Evolutionary conservation across 2,888 invertebrate genomes (phyloP).

Genomic region (Melieria omissa): DNA sequence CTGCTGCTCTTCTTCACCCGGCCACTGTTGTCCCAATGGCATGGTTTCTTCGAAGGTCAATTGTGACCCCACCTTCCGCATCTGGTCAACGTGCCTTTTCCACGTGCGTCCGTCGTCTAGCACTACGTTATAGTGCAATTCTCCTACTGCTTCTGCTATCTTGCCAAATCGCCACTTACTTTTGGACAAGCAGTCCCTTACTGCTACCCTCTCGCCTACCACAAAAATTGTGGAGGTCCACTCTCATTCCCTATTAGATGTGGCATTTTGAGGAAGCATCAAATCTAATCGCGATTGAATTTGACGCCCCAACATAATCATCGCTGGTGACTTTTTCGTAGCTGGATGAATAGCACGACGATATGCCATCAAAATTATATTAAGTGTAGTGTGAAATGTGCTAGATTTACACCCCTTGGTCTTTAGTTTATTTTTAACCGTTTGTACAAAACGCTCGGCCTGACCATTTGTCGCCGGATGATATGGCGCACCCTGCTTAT

Average conservation of each 20-base stretch:
- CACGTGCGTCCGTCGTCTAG: conserved; percentile 37
- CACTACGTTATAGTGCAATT: conserved; percentile 36
- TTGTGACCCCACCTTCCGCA: conserved; percentile 14
- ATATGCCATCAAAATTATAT: conserved; percentile 35
- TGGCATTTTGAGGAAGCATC: conserved; percentile 30
- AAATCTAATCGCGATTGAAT: conserved; percentile 39
- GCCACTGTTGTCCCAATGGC: too few relatives aligned
- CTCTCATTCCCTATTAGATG: background rate
- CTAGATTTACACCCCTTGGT: conserved; percentile 21
- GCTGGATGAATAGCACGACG: conserved; percentile 35
- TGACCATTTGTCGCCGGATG: conserved; percentile 45
- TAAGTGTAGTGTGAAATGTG: conserved; percentile 12
- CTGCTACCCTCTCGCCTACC: conserved; percentile 36
- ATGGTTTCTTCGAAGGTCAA: too few relatives aligned
- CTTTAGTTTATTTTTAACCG: conserved; percentile 36
- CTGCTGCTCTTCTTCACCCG: too few relatives aligned
- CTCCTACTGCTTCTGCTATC: conserved; percentile 21
- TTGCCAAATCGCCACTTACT: conserved; percentile 40
- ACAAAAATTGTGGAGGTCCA: conserved; percentile 22
- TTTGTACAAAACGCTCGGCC: conserved; percentile 39
- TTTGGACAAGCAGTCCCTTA: conserved; percentile 38
- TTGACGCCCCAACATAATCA: conserved; percentile 39
- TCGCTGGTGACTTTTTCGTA: conserved; percentile 40
- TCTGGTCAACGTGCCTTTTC: conserved; percentile 37
- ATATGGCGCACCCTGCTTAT: conserved; percentile 8